Conservation (phyloP, 53 echinoderm and acorn worm species). For the Astropecten irregularis region DNA sequence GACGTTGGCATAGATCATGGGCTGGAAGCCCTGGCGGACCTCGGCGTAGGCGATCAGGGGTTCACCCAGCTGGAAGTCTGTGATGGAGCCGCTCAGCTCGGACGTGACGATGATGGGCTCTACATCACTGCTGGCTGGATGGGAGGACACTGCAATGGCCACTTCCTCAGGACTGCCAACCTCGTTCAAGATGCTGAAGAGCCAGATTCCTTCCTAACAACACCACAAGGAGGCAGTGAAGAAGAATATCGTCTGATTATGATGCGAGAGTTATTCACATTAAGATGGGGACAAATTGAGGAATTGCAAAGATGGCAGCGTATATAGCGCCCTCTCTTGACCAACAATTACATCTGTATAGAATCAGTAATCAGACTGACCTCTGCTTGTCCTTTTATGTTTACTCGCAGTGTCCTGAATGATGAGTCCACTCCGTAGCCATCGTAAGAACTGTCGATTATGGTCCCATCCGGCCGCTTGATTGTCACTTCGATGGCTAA, state of each 20-base stretch:
- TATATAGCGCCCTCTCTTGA: too few relatives aligned
- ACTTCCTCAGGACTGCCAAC: background rate
- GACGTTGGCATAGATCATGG: conserved; percentile 65
- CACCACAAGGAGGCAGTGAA: too few relatives aligned
- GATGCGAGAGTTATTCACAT: too few relatives aligned
- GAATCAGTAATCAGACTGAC: conserved; percentile 13
- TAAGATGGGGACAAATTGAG: too few relatives aligned
- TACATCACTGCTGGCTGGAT: conserved; percentile 31
- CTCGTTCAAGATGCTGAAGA: background rate
- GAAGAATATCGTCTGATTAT: too few relatives aligned
- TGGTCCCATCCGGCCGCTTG: conserved; percentile 27
- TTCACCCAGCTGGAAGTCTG: conserved; percentile 39
- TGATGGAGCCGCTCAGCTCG: conserved; percentile 60
- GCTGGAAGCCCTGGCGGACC: conserved; percentile 66
- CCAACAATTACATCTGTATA: too few relatives aligned
- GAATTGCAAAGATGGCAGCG: too few relatives aligned
- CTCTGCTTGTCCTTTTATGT: conserved; percentile 56
- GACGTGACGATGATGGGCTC: conserved; percentile 74
- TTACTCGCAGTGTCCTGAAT: conserved; percentile 41
- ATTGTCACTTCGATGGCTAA: conserved; percentile 29
- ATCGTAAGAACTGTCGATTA: conserved; percentile 44
- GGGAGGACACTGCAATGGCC: conserved; percentile 35
- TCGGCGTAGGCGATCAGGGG: conserved; percentile 59
- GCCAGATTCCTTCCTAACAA: conserved; percentile 43
- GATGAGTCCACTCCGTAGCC: conserved; percentile 61